A percentile compares a stretch with the other conserved stretches of the same genome.
Evolutionary conservation across 2,888 invertebrate species (phyloP).

Genomic region (Theodoxus fluviatilis): DNA sequence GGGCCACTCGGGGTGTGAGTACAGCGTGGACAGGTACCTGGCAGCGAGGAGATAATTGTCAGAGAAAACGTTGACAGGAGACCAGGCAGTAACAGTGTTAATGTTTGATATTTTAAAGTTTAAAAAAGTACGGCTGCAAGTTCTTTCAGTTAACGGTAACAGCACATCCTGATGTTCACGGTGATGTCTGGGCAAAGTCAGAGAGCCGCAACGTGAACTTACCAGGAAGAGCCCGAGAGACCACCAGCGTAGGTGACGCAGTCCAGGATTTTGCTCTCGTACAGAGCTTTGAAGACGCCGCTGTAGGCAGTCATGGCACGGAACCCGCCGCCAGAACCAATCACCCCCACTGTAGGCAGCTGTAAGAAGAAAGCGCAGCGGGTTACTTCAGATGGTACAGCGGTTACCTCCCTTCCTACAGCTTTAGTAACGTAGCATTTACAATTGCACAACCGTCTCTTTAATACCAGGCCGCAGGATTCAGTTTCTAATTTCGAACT

Average conservation of each 20-base stretch:
- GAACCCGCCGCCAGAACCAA: slow-evolving; percentile 68
- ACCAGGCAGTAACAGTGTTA: too few relatives aligned
- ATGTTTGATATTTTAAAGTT: too few relatives aligned
- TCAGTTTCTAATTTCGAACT: too few relatives aligned
- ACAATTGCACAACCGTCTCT: too few relatives aligned
- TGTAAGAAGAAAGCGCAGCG: slow-evolving; percentile 38
- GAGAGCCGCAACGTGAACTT: slow-evolving; percentile 28
- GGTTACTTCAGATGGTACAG: too few relatives aligned
- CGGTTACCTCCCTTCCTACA: too few relatives aligned
- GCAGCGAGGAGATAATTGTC: not conserved
- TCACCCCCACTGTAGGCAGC: slow-evolving; percentile 65
- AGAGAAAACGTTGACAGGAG: too few relatives aligned
- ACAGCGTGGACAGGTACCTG: slow-evolving; percentile 67
- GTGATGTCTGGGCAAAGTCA: not conserved
- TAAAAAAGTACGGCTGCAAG: too few relatives aligned
- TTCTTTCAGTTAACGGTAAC: too few relatives aligned
- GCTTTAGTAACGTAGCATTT: too few relatives aligned
- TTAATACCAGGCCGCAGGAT: too few relatives aligned
- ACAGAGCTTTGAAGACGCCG: slow-evolving; percentile 65
- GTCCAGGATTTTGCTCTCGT: slow-evolving; percentile 63
- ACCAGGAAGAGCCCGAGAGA: slow-evolving; percentile 68
- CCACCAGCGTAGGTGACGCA: slow-evolving; percentile 64
- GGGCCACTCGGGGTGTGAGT: slow-evolving; percentile 66
- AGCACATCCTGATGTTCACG: too few relatives aligned
- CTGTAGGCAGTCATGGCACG: slow-evolving; percentile 66